phyloP scores from a whole-genome alignment of 2,797 vertebrate species.

The Poecilia gillii region DNA sequence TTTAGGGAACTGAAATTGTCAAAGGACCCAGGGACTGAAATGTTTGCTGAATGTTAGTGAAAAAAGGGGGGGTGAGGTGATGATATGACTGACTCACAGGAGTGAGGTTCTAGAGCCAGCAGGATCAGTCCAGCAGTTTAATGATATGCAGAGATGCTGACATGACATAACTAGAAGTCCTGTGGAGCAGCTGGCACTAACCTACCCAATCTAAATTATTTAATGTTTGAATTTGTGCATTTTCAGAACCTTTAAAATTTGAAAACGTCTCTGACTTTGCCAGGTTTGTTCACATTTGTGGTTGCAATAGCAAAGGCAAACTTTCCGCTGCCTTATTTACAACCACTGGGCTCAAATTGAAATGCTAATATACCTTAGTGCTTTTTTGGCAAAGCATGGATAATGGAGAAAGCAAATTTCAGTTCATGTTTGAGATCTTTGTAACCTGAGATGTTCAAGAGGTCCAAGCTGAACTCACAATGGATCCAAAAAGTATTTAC shows the following conservation, averaged over 20 bases:
- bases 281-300: background rate
- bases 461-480: background rate
- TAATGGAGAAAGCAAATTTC: background rate
- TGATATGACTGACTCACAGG: constrained; percentile 21
- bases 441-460: background rate
- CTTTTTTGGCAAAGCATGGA: background rate
- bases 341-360: background rate
- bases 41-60: constrained; percentile 5
- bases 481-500: background rate
- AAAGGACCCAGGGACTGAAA: background rate
- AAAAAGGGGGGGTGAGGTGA: constrained; percentile 19
- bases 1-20: background rate
- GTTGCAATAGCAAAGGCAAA: background rate
- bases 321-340: background rate
- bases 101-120: constrained; percentile 45
- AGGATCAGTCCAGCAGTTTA: constrained; percentile 60
- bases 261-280: background rate
- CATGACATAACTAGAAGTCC: constrained; percentile 38
- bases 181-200: background rate
- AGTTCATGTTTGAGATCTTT: background rate
- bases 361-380: background rate
- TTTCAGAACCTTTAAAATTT: background rate
- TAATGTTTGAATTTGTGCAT: background rate
- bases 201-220: background rate
- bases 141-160: constrained; percentile 60